These are phyloP conservation scores for Ylistrum balloti DNA, from an alignment of 1,140 invertebrate genomes.

Conservation along the genomic window DNA sequence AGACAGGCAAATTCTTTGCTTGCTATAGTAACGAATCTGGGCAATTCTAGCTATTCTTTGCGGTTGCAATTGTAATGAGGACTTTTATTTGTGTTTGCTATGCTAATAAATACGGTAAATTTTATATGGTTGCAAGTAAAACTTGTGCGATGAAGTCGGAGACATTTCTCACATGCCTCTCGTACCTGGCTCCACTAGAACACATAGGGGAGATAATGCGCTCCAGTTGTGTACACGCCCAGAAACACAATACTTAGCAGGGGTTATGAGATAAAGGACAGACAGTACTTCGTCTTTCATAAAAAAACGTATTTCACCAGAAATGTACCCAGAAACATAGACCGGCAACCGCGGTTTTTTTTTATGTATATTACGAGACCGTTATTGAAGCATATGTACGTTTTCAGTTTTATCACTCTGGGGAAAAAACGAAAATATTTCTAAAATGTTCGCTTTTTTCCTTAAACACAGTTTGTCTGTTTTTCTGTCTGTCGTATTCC, in stretches of 20 bases:
- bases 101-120: no score
- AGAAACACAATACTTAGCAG: not conserved
- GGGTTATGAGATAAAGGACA: not conserved
- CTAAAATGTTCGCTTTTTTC: constrained; percentile 14
- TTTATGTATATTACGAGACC: not conserved
- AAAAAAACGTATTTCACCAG: not conserved
- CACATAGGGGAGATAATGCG: not conserved
- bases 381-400: not conserved
- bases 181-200: not conserved
- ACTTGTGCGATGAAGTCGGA: no score
- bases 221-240: not conserved
- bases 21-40: not conserved
- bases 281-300: not conserved
- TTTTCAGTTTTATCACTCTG: not conserved
- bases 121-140: no score
- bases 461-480: constrained; percentile 25
- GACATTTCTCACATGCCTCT: no score
- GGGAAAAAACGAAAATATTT: not conserved
- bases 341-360: not conserved
- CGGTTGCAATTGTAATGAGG: not conserved
- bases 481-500: constrained; percentile 24
- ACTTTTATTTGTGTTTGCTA: no score
- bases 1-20: not conserved
- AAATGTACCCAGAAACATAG: not conserved
- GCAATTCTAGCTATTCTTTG: not conserved